Base-by-base conservation (phyloP, 2,888 invertebrate genomes). In the Agrochola macilenta region DNA sequence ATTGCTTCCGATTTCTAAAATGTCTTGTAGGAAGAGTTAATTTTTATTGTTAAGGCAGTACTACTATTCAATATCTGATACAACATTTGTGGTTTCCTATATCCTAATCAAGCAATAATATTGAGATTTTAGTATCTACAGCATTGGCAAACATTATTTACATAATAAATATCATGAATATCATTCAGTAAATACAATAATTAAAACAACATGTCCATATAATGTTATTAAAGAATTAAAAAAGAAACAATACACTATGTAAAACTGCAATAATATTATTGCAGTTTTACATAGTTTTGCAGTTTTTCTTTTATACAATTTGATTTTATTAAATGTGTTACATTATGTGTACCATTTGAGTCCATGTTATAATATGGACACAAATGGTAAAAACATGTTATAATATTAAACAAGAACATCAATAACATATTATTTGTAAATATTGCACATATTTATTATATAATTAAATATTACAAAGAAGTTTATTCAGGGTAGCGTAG, bases 111-210 rank as follows among this genome's bases (percentile, higher is more conserved):
- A 82, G 43, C 7, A 26, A 14, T 66, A 76, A 49, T 52, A 64
- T 82, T 82, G 17, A 43, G n/a, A 54, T 54, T 61, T 30, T 61
- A 60, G 14, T 74, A 46, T 58, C 52, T 72, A 70, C 30, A 65
- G 60, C 46, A 79, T 61, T 81, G 46, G 26, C 54, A 81, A 66
- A 79, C 30, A 39, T 74, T 65, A 54, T 73, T 43, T 65, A 74
- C 26, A 26, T 46, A 60, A 12, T n/a, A 57, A 26, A 26, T 57
- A 69, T 11, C 8, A 30, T 58, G 30, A 39, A 43, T 75, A 60
- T 60, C 0, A 60, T 52, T 52, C 8, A 46, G 14, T 49, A 20
- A 49, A 61, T 30, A 63, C 9, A 35, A 54, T 11, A 49, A 69
- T 23, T 46, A 0, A 49, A 71, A 72, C 12, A 35, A 30, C n/a